A percentile compares a stretch with the other conserved stretches of the same genome.
Evolutionary conservation across 2,113 vertebrate genomes (phyloP).

Genomic region (Saiga tatarica): DNA sequence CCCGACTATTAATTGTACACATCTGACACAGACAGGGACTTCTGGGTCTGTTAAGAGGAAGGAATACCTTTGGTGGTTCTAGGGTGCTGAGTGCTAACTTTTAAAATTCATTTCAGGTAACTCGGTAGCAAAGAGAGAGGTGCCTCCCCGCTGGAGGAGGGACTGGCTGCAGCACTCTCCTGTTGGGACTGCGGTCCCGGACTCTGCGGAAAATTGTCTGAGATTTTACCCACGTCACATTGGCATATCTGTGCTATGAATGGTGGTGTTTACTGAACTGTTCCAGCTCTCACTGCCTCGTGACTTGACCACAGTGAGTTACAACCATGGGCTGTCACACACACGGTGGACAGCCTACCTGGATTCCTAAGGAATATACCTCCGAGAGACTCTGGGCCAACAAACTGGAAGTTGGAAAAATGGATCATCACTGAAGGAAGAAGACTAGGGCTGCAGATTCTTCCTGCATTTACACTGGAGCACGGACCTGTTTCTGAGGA

Average conservation of each 20-base stretch:
- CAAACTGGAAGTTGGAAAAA: neutral
- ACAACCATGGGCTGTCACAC: neutral
- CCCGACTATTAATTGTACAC: too few relatives aligned
- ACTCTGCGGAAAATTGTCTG: neutral
- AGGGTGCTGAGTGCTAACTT: neutral
- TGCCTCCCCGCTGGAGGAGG: neutral
- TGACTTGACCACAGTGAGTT: constrained; percentile 43
- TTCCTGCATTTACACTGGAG: neutral
- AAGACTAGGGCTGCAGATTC: neutral
- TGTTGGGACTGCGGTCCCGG: constrained; percentile 41
- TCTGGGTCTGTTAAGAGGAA: neutral
- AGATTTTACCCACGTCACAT: constrained; percentile 46
- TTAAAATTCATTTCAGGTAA: constrained; percentile 87
- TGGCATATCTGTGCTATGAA: neutral
- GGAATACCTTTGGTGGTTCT: neutral
- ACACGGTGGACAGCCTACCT: neutral
- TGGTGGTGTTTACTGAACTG: neutral
- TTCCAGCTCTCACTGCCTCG: neutral
- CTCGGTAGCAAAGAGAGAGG: constrained; percentile 90
- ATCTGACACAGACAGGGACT: neutral
- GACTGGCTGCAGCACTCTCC: neutral
- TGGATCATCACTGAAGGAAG: neutral
- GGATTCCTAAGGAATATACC: constrained; percentile 22
- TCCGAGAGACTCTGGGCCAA: neutral
- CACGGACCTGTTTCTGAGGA: neutral